These are phyloP conservation scores for Glandiceps talaboti DNA, from an alignment of 53 echinoderm and acorn worm genomes.

Conservation along the genomic window DNA sequence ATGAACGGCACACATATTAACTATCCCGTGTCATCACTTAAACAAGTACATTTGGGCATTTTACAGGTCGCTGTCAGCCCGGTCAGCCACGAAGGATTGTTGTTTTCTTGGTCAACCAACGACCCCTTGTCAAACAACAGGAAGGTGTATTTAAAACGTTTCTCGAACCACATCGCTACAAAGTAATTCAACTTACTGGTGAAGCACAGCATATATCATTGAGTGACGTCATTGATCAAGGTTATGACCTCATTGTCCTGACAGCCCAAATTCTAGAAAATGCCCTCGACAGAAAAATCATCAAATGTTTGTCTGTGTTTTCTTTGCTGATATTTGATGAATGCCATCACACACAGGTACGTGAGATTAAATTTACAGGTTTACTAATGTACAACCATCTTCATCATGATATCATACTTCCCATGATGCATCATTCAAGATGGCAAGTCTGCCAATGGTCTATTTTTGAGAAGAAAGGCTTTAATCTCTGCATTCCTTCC, in stretches of 20 bases:
- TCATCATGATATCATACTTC: too few species aligned
- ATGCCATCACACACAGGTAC: too few species aligned
- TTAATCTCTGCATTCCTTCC: not conserved
- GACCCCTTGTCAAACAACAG: slow-evolving; percentile 58
- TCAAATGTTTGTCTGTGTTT: slow-evolving; percentile 30
- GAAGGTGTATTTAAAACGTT: slow-evolving; percentile 39
- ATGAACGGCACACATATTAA: not conserved
- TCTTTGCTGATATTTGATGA: slow-evolving; percentile 54
- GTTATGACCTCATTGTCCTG: slow-evolving; percentile 35
- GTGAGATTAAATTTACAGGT: too few species aligned
- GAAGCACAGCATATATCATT: slow-evolving; percentile 20
- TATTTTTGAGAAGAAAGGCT: not conserved
- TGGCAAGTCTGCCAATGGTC: not conserved
- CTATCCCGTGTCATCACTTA: too few species aligned
- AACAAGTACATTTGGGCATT: too few species aligned
- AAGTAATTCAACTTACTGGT: too few species aligned
- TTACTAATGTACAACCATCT: too few species aligned
- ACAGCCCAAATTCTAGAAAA: slow-evolving; percentile 69
- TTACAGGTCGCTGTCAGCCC: too few species aligned
- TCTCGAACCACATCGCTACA: too few species aligned
- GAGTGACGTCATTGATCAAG: slow-evolving; percentile 17
- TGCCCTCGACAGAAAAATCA: slow-evolving; percentile 20
- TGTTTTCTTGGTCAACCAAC: too few species aligned
- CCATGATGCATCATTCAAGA: too few species aligned
- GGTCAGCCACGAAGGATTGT: too few species aligned